Base-by-base conservation (phyloP, 2,888 invertebrate species). In the Therioaphis trifolii region DNA sequence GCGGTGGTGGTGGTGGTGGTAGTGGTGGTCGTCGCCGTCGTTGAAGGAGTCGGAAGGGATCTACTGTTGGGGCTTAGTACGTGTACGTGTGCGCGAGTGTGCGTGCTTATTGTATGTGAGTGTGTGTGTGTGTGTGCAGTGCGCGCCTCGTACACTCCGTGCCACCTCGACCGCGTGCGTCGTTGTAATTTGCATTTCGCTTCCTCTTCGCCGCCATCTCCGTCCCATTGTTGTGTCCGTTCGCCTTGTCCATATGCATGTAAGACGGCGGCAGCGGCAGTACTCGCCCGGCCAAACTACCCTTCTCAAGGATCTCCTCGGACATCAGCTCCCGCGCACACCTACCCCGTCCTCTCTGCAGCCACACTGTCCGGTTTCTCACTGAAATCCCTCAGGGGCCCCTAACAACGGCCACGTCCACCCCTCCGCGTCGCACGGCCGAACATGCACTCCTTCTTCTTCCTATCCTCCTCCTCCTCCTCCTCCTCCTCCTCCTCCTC, bases 181-280 rank as follows among this genome's bases (percentile, higher is more conserved):
- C 84, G 84, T 78, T 84, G 85, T 85, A 85, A 85, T 85, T 85
- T 85, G 85, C 85, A 85, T 85, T 85, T 85, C 85, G 61, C 85
- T 85, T 82, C 82, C 85, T 84, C 82, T 79, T 76, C 68, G 68
- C 58, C 85, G 49, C 76, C 21, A 2, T 55, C 58, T 61, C 55
- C 29, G 15, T 58, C 74, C 72, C 14, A 82, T 82, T 82, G 82
- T 82, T 74, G 74, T 74, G 82, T 82, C 74, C 82, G 74, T 82
- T 82, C 63, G 74, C 82, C 82, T 72, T 74, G 82, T 82, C 82
- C 82, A 82, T 82, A 82, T 80, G 80, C 63, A 82, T 82, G 74
- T 82, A 82, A 82, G 82, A 82, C 82, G 82, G 79, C 46, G 66
- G 63, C 75, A 29, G 76, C 76, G 66, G 68, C n/a, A 69, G 18